Conservation (phyloP, 2,113 vertebrate species). For the Phalacrocorax pelagicus region DNA sequence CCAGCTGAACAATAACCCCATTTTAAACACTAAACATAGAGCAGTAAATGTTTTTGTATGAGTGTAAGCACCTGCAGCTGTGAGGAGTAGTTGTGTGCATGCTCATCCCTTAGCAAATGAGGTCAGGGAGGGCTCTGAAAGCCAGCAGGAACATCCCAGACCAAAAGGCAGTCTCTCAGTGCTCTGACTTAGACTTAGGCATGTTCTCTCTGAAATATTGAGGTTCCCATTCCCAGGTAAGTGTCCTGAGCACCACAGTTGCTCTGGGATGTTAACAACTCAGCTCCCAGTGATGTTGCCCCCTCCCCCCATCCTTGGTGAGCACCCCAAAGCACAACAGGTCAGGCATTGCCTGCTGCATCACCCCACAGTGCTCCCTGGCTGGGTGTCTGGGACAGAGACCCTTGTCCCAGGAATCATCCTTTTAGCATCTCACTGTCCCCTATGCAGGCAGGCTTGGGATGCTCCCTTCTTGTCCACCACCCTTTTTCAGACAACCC, state of each 20-base stretch:
- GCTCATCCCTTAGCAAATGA: background rate
- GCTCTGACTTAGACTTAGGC: background rate
- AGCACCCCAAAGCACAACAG: background rate
- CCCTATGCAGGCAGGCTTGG: background rate
- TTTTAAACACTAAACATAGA: background rate
- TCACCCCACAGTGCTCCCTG: background rate
- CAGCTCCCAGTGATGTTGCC: fast-evolving
- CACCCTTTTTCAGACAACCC: background rate
- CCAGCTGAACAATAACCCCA: background rate
- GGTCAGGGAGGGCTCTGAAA: background rate
- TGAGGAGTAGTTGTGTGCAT: background rate
- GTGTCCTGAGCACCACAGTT: background rate
- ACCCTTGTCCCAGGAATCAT: background rate
- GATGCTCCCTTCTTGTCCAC: background rate
- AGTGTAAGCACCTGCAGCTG: background rate
- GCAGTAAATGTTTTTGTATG: background rate
- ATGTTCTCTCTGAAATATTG: background rate
- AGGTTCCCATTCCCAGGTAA: background rate
- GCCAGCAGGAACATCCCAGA: background rate
- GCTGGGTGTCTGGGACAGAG: background rate
- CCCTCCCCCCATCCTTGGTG: fast-evolving
- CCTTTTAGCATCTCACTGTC: background rate
- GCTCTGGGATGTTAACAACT: background rate
- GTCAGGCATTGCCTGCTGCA: background rate
- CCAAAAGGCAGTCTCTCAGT: background rate